Conservation (phyloP, 2,113 vertebrate genomes). For the Zapus hudsonius region DNA sequence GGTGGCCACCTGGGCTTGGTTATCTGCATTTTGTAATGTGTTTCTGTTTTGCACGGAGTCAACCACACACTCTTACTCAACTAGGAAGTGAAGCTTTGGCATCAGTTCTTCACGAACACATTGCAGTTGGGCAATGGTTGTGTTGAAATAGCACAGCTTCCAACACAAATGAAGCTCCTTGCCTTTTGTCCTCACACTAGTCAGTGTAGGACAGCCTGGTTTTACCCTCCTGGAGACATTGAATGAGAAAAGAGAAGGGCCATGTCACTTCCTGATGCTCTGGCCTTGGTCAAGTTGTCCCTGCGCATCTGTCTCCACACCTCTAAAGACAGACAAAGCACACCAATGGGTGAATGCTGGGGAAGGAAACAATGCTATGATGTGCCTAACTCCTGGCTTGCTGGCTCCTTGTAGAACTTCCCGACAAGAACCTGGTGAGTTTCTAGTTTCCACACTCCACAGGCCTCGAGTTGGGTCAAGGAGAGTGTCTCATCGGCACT, state of each 20-base stretch:
- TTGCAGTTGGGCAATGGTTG: conserved; percentile 46
- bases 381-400: not conserved
- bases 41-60: conserved; percentile 20
- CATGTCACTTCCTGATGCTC: not conserved
- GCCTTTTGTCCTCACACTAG: not conserved
- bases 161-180: not conserved
- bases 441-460: fast-evolving
- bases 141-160: conserved; percentile 41
- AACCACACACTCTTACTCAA: conserved; percentile 69
- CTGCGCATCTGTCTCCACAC: not conserved
- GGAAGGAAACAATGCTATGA: not conserved
- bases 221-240: fast-evolving
- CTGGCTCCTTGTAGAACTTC: not conserved
- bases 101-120: not conserved
- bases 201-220: too few relatives aligned
- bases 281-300: not conserved
- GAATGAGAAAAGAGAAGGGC: fast-evolving
- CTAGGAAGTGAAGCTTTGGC: conserved; percentile 44
- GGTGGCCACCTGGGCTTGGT: conserved; percentile 54
- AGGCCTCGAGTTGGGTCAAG: fast-evolving
- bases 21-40: conserved; percentile 66
- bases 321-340: not conserved
- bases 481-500: not conserved
- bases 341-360: not conserved
- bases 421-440: too few relatives aligned